Evolutionary conservation across 2,797 vertebrate genomes (phyloP).

Genomic region (Spatula clypeata): DNA sequence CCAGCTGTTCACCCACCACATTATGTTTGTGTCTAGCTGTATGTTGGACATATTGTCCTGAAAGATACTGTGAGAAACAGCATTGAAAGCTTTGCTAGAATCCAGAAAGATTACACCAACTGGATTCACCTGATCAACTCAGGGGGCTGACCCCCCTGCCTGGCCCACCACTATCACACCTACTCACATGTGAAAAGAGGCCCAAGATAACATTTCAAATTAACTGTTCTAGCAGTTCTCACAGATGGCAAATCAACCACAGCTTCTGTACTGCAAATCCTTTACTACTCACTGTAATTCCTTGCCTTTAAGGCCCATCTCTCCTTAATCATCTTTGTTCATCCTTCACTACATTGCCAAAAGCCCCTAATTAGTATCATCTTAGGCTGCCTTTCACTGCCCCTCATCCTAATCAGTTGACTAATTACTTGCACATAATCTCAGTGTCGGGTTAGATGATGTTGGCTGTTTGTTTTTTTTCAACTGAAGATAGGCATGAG

Average conservation of each 20-base stretch:
- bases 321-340: constrained; percentile 60
- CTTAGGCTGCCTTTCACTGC: constrained; percentile 56
- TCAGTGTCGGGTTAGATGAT: background rate
- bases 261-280: constrained; percentile 62
- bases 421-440: constrained; percentile 56
- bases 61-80: background rate
- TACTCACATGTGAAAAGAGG: accelerated
- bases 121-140: background rate
- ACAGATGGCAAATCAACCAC: constrained; percentile 52
- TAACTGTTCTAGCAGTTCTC: constrained; percentile 3
- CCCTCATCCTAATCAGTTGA: constrained; percentile 41
- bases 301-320: constrained; percentile 19
- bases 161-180: accelerated
- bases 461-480: background rate
- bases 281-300: constrained; percentile 62
- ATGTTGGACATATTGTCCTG: background rate
- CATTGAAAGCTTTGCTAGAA: background rate
- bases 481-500: background rate
- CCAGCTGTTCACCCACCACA: background rate
- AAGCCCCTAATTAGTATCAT: constrained; percentile 70
- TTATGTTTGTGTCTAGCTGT: background rate
- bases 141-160: background rate
- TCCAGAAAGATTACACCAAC: background rate
- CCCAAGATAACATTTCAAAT: constrained; percentile 2
- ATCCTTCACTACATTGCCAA: constrained; percentile 40